These are phyloP conservation scores for Andrena fulva DNA, from an alignment of 2,888 invertebrate genomes.

Conservation along the genomic window DNA sequence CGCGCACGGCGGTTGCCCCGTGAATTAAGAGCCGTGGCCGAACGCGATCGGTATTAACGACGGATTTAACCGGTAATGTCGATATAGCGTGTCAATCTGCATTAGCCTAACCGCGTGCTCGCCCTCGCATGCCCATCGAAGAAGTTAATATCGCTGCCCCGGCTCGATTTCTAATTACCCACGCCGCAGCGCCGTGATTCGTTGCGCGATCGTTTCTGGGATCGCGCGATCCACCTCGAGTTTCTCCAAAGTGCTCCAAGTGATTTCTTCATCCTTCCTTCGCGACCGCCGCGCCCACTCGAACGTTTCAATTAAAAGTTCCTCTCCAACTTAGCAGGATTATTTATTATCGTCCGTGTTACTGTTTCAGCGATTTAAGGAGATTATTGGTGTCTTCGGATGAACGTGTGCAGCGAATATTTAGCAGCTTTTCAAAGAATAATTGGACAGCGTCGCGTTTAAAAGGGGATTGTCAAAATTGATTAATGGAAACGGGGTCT, in stretches of 20 bases:
- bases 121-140: slow-evolving; percentile 48
- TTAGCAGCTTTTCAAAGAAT: too few species aligned
- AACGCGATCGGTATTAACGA: slow-evolving; percentile 61
- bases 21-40: slow-evolving; percentile 47
- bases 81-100: slow-evolving; percentile 70
- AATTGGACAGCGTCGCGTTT: too few species aligned
- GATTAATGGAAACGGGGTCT: too few species aligned
- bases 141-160: slow-evolving; percentile 53
- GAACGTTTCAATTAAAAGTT: slow-evolving; percentile 33
- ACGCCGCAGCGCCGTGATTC: background rate
- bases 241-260: slow-evolving; percentile 13
- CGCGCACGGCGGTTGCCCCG: slow-evolving; percentile 41
- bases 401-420: too few species aligned
- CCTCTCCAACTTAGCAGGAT: background rate
- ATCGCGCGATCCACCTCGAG: slow-evolving; percentile 9
- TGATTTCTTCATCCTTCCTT: slow-evolving; percentile 44
- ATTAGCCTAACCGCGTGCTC: slow-evolving; percentile 58
- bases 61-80: slow-evolving; percentile 66
- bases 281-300: background rate
- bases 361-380: background rate
- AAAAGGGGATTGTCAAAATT: too few species aligned
- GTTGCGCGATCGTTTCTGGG: background rate
- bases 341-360: background rate
- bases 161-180: slow-evolving; percentile 62
- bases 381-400: background rate